Percentiles rank a stretch among this genome's conserved stretches.
Evolutionary conservation across 2,113 vertebrate species (phyloP).

Genomic region (Triplophysa tibetana): DNA sequence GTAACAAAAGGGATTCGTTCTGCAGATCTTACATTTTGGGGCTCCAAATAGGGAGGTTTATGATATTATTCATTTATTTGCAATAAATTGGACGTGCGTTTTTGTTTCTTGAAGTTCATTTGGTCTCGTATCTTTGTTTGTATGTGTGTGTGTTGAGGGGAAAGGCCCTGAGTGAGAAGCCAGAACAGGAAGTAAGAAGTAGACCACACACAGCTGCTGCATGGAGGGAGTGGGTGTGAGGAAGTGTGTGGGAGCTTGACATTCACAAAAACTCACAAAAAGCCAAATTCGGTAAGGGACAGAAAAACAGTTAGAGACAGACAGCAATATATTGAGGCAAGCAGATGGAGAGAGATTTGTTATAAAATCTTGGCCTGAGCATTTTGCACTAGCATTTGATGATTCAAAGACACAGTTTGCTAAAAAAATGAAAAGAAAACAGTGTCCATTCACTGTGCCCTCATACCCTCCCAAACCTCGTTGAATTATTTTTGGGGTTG

Average conservation of each 20-base stretch:
- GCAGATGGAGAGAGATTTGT: neutral
- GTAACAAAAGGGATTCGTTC: neutral
- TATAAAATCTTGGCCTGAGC: neutral
- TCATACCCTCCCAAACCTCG: too few relatives aligned
- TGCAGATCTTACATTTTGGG: neutral
- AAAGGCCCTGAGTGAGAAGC: conserved; percentile 54
- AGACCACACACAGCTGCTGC: conserved; percentile 61
- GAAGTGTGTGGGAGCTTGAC: conserved; percentile 62
- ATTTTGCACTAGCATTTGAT: neutral
- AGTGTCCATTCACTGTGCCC: too few relatives aligned
- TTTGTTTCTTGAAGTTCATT: conserved; percentile 39
- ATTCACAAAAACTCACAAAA: conserved; percentile 55
- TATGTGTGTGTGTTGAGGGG: conserved; percentile 36
- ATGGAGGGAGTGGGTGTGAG: conserved; percentile 60
- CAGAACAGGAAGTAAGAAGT: conserved; percentile 58
- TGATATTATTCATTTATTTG: neutral
- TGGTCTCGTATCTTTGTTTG: conserved; percentile 45
- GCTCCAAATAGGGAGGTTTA: neutral
- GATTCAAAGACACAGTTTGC: neutral
- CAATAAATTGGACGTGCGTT: neutral
- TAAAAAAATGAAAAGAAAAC: too few relatives aligned
- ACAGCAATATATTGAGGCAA: conserved; percentile 9
- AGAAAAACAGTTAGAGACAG: neutral
- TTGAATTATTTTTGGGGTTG: too few relatives aligned
- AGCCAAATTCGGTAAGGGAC: conserved; percentile 27